A percentile compares a stretch with the other conserved stretches of the same genome.
Evolutionary conservation across 1,140 invertebrate species (phyloP).

Genomic region (Orchesella cincta): DNA sequence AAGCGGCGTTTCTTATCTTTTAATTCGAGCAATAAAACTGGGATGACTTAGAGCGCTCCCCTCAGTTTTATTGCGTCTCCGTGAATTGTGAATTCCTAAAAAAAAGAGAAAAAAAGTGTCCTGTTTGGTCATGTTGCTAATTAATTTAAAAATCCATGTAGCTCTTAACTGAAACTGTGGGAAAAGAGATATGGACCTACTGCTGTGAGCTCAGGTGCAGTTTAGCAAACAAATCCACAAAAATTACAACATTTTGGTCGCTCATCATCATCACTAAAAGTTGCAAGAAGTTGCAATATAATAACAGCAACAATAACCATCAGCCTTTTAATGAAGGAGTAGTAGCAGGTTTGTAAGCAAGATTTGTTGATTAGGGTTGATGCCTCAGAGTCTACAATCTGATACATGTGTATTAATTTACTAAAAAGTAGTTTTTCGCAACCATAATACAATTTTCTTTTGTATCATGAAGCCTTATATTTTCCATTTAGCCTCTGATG

Average conservation of each 20-base stretch:
- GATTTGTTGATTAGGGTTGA: background rate
- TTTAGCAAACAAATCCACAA: background rate
- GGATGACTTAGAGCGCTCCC: background rate
- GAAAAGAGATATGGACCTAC: background rate
- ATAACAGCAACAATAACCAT: background rate
- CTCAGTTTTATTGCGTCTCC: background rate
- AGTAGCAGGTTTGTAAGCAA: background rate
- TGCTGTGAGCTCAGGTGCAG: background rate
- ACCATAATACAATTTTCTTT: background rate
- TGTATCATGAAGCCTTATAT: no score
- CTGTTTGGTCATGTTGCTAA: background rate
- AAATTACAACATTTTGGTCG: background rate
- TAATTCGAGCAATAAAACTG: background rate
- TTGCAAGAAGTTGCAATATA: background rate
- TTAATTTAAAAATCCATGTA: background rate
- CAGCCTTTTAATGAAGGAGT: conserved; percentile 4
- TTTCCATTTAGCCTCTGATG: no score
- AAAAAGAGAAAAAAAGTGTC: conserved; percentile 1
- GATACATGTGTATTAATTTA: background rate
- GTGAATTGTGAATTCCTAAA: background rate
- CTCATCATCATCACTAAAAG: background rate
- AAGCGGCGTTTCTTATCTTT: background rate
- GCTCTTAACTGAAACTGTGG: background rate
- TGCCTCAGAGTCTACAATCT: background rate
- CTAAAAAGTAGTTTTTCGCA: background rate